phyloP scores from a whole-genome alignment of 92 coral and sea anemone genomes.

The Ricordea florida region DNA sequence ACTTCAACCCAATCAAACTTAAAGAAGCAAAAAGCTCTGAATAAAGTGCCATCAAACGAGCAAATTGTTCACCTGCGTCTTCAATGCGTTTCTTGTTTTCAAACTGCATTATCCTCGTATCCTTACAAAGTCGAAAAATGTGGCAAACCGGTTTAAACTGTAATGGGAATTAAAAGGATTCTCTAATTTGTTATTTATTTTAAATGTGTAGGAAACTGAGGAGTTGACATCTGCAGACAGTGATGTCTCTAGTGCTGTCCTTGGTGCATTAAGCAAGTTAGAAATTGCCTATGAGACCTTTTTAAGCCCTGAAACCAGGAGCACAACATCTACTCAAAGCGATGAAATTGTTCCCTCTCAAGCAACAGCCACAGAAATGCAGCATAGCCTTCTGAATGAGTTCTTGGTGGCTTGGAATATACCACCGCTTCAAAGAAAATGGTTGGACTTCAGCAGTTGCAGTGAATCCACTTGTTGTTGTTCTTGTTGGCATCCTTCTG shows the following conservation, averaged over 20 bases:
- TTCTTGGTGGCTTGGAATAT: slow-evolving; percentile 11
- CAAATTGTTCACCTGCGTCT: too few relatives aligned
- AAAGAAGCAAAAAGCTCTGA: too few relatives aligned
- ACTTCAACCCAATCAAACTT: too few relatives aligned
- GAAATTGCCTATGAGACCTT: background rate
- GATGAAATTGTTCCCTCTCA: slow-evolving; percentile 15
- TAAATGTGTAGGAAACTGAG: slow-evolving; percentile 2
- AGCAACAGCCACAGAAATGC: slow-evolving; percentile 12
- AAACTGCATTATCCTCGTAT: too few relatives aligned
- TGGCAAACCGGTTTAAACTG: too few relatives aligned
- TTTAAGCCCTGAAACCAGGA: background rate
- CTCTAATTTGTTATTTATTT: background rate
- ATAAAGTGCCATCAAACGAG: too few relatives aligned
- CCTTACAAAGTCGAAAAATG: too few relatives aligned
- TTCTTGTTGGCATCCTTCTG: too few relatives aligned
- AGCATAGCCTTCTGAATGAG: slow-evolving; percentile 10
- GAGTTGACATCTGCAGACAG: background rate
- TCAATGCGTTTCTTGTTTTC: too few relatives aligned
- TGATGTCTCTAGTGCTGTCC: background rate
- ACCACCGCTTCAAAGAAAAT: slow-evolving; percentile 13
- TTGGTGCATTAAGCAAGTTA: background rate
- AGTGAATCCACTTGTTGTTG: background rate
- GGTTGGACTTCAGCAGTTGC: slow-evolving; percentile 30
- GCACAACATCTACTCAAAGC: slow-evolving; percentile 41
- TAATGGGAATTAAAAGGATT: too few relatives aligned